Evolutionary conservation across 2,888 invertebrate genomes (phyloP).

Genomic region (Colostygia pectinataria): DNA sequence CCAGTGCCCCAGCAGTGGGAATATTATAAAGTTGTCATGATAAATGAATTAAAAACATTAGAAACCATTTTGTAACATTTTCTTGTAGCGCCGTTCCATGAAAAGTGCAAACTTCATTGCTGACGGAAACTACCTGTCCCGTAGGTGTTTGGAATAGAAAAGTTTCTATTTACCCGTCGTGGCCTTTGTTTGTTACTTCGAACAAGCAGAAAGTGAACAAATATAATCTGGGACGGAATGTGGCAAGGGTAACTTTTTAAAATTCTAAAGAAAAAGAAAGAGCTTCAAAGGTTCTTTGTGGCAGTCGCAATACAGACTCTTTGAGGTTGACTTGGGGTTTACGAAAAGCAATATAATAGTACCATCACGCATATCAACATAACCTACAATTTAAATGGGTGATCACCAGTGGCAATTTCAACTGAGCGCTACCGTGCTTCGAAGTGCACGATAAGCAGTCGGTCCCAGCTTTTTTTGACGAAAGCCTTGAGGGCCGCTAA

Average conservation of each 20-base stretch:
- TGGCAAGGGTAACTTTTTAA: constrained; percentile 4
- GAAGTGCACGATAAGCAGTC: no score
- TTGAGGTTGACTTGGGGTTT: background rate
- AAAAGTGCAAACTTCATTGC: constrained; percentile 30
- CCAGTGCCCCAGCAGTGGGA: no score
- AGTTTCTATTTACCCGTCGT: constrained; percentile 24
- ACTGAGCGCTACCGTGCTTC: no score
- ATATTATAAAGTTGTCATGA: no score
- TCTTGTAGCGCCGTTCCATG: constrained; percentile 9
- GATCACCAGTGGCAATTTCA: no score
- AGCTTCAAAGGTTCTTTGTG: background rate
- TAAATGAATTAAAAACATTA: background rate
- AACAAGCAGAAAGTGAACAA: constrained; percentile 16
- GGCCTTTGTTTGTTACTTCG: constrained; percentile 21
- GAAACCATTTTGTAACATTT: background rate
- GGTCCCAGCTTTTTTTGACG: no score
- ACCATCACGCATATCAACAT: no score
- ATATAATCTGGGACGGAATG: constrained; percentile 12
- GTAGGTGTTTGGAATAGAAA: constrained; percentile 27
- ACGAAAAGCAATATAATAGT: background rate
- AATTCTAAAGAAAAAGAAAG: constrained; percentile 13
- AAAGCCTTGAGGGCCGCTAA: background rate
- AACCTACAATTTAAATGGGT: no score
- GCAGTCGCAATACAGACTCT: background rate
- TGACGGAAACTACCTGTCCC: constrained; percentile 26